Conservation (phyloP, 2,797 vertebrate genomes). For the Sebastes reedi region DNA sequence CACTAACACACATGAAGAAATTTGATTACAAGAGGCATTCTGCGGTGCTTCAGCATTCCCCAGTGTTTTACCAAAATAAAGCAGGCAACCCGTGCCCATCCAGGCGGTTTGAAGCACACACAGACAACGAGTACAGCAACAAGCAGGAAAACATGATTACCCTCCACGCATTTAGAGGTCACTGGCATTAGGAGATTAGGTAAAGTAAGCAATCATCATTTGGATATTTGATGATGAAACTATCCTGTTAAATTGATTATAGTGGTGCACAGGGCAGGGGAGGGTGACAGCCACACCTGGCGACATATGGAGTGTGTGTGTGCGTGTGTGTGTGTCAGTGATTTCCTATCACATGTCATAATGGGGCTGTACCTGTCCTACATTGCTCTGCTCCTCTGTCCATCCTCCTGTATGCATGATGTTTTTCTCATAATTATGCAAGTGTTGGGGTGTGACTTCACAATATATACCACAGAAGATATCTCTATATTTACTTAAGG, state of each 20-base stretch:
- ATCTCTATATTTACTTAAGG: no score
- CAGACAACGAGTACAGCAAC: constrained; percentile 34
- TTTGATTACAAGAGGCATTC: constrained; percentile 76
- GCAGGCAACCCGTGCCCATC: constrained; percentile 46
- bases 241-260: constrained; percentile 86
- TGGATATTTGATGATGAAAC: constrained; percentile 86
- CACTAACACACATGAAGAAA: constrained; percentile 69
- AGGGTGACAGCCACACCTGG: constrained; percentile 78
- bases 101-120: constrained; percentile 45
- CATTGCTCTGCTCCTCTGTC: constrained; percentile 27
- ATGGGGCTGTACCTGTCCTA: constrained; percentile 52
- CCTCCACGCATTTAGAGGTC: constrained; percentile 76
- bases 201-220: constrained; percentile 85
- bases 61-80: constrained; percentile 78
- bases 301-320: constrained; percentile 65
- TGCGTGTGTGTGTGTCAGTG: constrained; percentile 11
- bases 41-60: constrained; percentile 72
- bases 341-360: constrained; percentile 45
- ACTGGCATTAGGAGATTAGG: constrained; percentile 84
- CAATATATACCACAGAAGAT: neutral
- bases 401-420: neutral
- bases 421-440: neutral
- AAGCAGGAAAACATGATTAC: constrained; percentile 72
- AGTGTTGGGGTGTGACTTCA: neutral
- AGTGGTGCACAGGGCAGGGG: constrained; percentile 70